Evolutionary conservation across 2,113 vertebrate species (phyloP), one percentile per base, ranked within the genome.

Genomic region (Cyprinodon tularosa): DNA sequence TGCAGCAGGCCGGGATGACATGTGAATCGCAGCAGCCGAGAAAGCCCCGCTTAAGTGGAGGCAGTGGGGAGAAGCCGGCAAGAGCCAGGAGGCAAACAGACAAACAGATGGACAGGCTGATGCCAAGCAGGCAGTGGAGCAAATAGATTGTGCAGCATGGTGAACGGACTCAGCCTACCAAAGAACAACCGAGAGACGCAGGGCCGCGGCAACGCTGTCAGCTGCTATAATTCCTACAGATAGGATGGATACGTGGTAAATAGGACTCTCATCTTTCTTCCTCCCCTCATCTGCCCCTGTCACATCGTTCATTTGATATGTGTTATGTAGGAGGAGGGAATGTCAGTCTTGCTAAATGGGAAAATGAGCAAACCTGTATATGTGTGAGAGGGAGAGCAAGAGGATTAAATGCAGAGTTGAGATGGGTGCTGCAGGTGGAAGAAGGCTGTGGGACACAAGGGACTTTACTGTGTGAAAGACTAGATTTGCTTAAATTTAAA

Each of bases 21-120:
- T 88, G 87, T 90, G 91, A 91, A 91, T 90, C 78, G 70, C 87
- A 79, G 90, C 88, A 88, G 86, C 89, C 74, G 80, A 91, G 89
- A 87, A 91, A 89, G 81, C 87, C 84, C 84, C 62, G 86, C 85
- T 90, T 90, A 92, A 91, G 89, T 87, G 86, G 90, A 91, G 86
- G 90, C 88, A 70, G 86, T 86, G 79, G 88, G 84, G 86, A 90
- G 86, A 89, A 70, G 88, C 80, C 76, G 83, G 77, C 59, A 47
- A 89, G 89, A 90, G 91, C 91, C 91, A 92, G 91, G 87, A 93
- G 91, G 91, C 89, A 89, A 92, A 90, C 91, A 92, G 90, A 89
- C 90, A 89, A 90, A 91, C 91, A 94, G 93, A 94, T 92, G 92
- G 94, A 94, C 92, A 89, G 92, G 90, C 91, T 74, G 77, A 87